Base-by-base conservation (phyloP, 2,113 vertebrate genomes). In the Lophius piscatorius region DNA sequence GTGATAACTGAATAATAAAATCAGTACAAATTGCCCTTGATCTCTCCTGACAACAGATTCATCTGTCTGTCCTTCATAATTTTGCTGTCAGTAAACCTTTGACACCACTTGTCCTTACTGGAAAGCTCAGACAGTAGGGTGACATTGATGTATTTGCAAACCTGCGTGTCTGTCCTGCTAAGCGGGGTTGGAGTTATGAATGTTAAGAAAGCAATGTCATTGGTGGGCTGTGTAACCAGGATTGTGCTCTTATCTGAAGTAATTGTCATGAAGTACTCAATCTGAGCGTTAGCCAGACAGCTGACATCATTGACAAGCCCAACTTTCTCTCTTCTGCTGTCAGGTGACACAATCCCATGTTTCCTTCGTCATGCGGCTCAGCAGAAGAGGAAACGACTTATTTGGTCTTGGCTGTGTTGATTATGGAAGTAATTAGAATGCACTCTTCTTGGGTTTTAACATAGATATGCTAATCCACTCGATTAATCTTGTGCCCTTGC, bases 401-500 rank as follows among this genome's bases (percentile, higher is more conserved):
- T 31, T 33, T 34, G 62, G 21, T 69, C 80, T 64, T 85, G 64
- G 67, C 88, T 78, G 74, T 45, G 42, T 58, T 73, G 39, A 48
- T 61, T 89, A 81, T 54, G 50, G 31, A 76, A 78, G 67, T 88
- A 89, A 91, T 92, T 92, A 82, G 74, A 81, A 90, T 85, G 77
- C 83, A 82, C 78, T 89, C 81, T 66, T 76, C 84, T 86, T 73
- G 88, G 84, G 81, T 76, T 60, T 89, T 92, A 87, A 82, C 78
- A 87, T 62, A 76, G 79, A 91, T 90, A 91, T 92, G 90, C 83
- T 94, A 93, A 94, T 92, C 74, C 63, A 84, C 70, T 50, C 83
- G 74, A 93, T 93, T 93, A 93, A 93, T 94, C 90, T 90, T 92
- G 72, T 92, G 86, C 81, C 85, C 88, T 90, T 89, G 81, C 88